A percentile compares a stretch with the other conserved stretches of the same genome.
phyloP scores from a whole-genome alignment of 1,140 invertebrate genomes.

The Zelostemma sp. region DNA sequence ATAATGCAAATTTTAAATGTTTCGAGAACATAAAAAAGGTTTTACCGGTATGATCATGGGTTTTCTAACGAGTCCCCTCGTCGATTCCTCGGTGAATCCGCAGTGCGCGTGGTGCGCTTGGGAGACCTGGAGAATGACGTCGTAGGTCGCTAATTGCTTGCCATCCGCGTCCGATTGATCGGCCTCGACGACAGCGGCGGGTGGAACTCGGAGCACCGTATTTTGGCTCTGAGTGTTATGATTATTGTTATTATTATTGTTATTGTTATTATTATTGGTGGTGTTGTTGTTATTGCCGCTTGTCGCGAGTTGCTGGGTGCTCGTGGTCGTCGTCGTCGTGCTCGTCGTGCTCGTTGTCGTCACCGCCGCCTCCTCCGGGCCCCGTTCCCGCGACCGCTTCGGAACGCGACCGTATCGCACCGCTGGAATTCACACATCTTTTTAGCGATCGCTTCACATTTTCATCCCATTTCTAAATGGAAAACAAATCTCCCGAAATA shows the following conservation, averaged over 20 bases:
- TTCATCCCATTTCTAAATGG: too few species aligned
- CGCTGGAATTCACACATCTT: slow-evolving; percentile 74
- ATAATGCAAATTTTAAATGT: too few species aligned
- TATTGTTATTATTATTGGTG: slow-evolving; percentile 41
- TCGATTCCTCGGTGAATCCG: slow-evolving; percentile 89
- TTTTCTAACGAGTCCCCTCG: slow-evolving; percentile 78
- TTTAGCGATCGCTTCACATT: too few species aligned
- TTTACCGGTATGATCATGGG: slow-evolving; percentile 79
- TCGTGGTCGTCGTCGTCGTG: slow-evolving; percentile 55
- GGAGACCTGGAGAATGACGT: slow-evolving; percentile 88
- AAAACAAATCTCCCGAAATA: too few species aligned
- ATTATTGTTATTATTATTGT: slow-evolving; percentile 48
- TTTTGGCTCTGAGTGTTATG: slow-evolving; percentile 44
- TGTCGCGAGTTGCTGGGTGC: slow-evolving; percentile 55
- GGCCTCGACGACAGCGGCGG: slow-evolving; percentile 62
- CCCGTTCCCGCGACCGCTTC: slow-evolving; percentile 88
- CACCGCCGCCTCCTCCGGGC: slow-evolving; percentile 69
- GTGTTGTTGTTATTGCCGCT: slow-evolving; percentile 40
- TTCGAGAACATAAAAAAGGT: too few species aligned
- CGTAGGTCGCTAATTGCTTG: slow-evolving; percentile 81
- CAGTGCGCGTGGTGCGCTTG: slow-evolving; percentile 93
- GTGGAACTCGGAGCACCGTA: slow-evolving; percentile 54
- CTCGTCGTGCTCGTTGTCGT: slow-evolving; percentile 54
- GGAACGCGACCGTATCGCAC: slow-evolving; percentile 96
- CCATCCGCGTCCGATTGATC: slow-evolving; percentile 70